A percentile compares a stretch with the other conserved stretches of the same genome.
phyloP scores from a whole-genome alignment of 1,140 invertebrate genomes.

The Eufriesea mexicana region DNA sequence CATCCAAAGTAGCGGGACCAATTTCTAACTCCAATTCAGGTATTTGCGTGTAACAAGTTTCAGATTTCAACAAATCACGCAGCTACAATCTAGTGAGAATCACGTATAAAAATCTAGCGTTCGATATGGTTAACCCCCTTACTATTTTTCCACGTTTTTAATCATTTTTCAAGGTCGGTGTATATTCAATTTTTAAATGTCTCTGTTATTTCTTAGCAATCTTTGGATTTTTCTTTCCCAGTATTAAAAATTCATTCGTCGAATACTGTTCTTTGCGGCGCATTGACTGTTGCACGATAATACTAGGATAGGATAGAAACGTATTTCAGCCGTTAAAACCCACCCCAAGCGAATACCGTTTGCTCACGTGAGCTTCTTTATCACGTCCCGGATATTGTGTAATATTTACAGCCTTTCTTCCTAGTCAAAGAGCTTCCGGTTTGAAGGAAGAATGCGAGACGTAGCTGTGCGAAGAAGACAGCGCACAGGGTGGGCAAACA shows the following conservation, averaged over 20 bases:
- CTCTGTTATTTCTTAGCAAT: too few relatives aligned
- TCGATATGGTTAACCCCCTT: too few relatives aligned
- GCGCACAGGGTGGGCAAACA: slow-evolving; percentile 8
- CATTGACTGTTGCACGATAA: too few relatives aligned
- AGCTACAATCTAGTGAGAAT: slow-evolving; percentile 93
- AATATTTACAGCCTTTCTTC: slow-evolving; percentile 39
- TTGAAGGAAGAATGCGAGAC: slow-evolving; percentile 9
- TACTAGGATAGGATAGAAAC: background rate
- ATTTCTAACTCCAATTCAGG: slow-evolving; percentile 96
- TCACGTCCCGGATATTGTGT: slow-evolving; percentile 17
- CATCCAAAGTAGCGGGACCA: slow-evolving; percentile 92
- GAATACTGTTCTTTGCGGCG: too few relatives aligned
- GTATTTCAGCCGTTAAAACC: background rate
- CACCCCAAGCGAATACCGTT: background rate
- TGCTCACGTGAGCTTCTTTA: background rate
- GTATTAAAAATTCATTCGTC: too few relatives aligned
- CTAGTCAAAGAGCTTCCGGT: slow-evolving; percentile 16
- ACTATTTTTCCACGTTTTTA: too few relatives aligned
- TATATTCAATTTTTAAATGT: too few relatives aligned
- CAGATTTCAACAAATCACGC: slow-evolving; percentile 98
- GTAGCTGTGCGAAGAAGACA: slow-evolving; percentile 13
- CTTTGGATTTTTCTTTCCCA: too few relatives aligned
- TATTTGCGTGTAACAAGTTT: slow-evolving; percentile 93
- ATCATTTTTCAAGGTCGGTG: too few relatives aligned
- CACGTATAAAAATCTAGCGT: too few relatives aligned